A percentile compares a stretch with the other conserved stretches of the same genome.
phyloP scores from a whole-genome alignment of 2,888 invertebrate species.

The Neoascia interrupta region DNA sequence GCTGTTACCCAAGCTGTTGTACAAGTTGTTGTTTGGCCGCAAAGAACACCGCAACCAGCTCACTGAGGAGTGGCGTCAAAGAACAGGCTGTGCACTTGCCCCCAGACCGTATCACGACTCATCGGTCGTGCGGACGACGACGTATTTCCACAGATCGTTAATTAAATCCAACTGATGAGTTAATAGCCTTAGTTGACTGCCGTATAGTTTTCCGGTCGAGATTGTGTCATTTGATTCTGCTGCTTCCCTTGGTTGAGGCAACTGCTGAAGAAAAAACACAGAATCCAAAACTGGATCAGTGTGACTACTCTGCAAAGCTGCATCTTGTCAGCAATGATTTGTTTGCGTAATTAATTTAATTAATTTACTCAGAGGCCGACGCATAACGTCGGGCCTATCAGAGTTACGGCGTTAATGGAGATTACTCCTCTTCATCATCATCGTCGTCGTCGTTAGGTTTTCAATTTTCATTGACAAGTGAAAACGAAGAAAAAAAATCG shows the following conservation, averaged over 20 bases:
- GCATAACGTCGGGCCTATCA: constrained; percentile 65
- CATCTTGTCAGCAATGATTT: constrained; percentile 66
- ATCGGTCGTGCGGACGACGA: constrained; percentile 48
- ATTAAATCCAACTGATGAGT: constrained; percentile 66
- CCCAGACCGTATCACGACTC: constrained; percentile 50
- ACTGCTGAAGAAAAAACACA: no score
- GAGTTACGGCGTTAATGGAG: constrained; percentile 49
- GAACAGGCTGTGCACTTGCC: constrained; percentile 38
- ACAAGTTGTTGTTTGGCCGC: not conserved
- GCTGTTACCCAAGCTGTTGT: constrained; percentile 10
- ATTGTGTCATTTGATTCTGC: constrained; percentile 58
- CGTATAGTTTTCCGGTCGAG: constrained; percentile 65
- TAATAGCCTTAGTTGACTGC: constrained; percentile 60
- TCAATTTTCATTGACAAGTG: constrained; percentile 22
- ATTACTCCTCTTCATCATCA: constrained; percentile 49
- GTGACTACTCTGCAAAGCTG: constrained; percentile 55
- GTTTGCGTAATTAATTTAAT: constrained; percentile 66
- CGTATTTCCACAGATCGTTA: constrained; percentile 65
- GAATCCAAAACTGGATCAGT: constrained; percentile 39
- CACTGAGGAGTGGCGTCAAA: constrained; percentile 28
- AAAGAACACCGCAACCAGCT: constrained; percentile 29
- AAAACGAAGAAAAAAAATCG: not conserved
- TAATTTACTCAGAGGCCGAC: constrained; percentile 64
- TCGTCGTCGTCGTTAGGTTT: constrained; percentile 13
- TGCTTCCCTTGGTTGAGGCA: constrained; percentile 16